Conservation (phyloP, 2,113 vertebrate genomes). For the Heloderma charlesbogerti region DNA sequence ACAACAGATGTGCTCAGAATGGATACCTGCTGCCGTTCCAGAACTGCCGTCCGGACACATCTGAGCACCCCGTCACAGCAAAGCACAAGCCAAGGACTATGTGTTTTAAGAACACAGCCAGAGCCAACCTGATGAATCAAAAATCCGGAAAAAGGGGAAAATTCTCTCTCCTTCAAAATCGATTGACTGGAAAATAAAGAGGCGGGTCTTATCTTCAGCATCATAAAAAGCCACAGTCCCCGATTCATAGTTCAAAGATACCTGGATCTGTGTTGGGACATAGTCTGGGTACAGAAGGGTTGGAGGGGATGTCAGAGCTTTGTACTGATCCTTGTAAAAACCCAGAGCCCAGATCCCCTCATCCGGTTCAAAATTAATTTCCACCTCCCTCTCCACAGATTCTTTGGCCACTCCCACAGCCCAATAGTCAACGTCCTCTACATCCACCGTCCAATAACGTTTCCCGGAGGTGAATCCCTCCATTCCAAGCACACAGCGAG, state of each 20-base stretch:
- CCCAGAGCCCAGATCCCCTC: conserved; percentile 79
- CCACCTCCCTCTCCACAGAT: conserved; percentile 58
- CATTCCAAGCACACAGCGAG: conserved; percentile 70
- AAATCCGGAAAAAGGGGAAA: conserved; percentile 21
- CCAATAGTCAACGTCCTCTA: conserved; percentile 74
- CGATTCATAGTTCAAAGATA: conserved; percentile 78
- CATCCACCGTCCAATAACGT: conserved; percentile 76
- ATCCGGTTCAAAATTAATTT: conserved; percentile 75
- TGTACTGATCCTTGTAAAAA: conserved; percentile 70
- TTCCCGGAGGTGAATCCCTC: conserved; percentile 76
- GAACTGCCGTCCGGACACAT: neutral
- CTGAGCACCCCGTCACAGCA: neutral
- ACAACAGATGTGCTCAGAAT: neutral
- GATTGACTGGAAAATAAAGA: conserved; percentile 54
- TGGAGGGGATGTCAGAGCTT: conserved; percentile 78
- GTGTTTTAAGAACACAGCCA: neutral
- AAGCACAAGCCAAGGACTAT: no score
- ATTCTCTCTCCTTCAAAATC: conserved; percentile 10
- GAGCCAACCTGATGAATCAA: neutral
- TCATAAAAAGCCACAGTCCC: conserved; percentile 78
- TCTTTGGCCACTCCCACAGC: conserved; percentile 78
- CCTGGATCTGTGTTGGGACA: conserved; percentile 64
- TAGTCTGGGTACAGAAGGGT: conserved; percentile 60
- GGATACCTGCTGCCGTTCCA: neutral
- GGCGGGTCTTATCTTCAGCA: conserved; percentile 72